Conservation (phyloP, 2,113 vertebrate genomes). For the Clarias magur region DNA sequence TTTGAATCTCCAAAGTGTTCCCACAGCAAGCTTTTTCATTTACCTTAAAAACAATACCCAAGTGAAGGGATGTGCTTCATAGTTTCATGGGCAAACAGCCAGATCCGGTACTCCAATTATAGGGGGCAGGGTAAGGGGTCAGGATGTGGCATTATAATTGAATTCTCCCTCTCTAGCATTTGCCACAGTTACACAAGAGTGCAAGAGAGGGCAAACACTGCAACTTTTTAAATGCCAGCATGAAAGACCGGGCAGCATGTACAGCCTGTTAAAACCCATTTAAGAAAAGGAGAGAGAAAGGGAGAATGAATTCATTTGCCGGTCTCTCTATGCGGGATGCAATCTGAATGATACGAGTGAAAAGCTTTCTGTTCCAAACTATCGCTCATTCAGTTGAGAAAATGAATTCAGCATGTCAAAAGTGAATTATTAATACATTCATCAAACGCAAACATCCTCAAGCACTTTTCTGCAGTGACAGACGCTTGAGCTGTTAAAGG, state of each 20-base stretch:
- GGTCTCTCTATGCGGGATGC: background rate
- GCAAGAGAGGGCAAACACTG: background rate
- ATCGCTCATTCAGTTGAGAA: background rate
- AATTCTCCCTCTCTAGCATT: constrained; percentile 20
- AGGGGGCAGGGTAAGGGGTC: background rate
- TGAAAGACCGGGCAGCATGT: constrained; percentile 4
- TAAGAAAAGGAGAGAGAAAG: too few species aligned
- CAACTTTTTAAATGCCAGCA: constrained; percentile 22
- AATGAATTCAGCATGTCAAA: background rate
- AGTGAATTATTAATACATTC: constrained; percentile 15
- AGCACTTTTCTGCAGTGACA: background rate
- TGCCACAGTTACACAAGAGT: constrained; percentile 1
- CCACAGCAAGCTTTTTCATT: background rate
- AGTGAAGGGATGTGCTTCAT: background rate
- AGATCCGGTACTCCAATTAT: background rate
- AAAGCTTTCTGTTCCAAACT: background rate
- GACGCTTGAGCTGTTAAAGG: constrained; percentile 1
- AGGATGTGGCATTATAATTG: background rate
- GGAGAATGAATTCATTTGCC: background rate
- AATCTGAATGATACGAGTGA: constrained; percentile 1
- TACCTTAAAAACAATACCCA: background rate
- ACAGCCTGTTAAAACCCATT: background rate
- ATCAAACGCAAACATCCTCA: constrained; percentile 5
- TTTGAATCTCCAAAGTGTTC: background rate
- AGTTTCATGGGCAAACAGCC: background rate